Evolutionary conservation across 2,888 invertebrate species (phyloP), one percentile per base, ranked within the genome.

Genomic region (Dinocampus coccinellae): DNA sequence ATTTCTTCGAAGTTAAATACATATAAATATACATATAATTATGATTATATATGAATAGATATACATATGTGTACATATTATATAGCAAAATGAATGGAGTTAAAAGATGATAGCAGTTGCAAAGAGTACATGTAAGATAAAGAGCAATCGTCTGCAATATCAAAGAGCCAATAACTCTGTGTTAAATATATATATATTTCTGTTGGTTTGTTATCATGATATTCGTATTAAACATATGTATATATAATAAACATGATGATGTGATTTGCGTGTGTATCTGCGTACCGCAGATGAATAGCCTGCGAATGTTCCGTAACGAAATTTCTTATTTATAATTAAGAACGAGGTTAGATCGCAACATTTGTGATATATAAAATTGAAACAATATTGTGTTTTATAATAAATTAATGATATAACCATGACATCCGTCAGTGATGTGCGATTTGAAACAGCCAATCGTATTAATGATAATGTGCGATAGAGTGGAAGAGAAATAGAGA

Each of bases 1-100:
- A 76, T 73, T 76, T 77, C 75, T 74, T 73, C 24, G 13, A 11
- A 52, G 47, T n/a, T 9, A 20, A 33, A 20, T 20, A 36, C n/a
- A 26, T 42, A 62, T 24, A 9, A n/a, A 20, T 24, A 26, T n/a
- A n/a, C 7, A 7, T 47, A 47, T 47, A 16, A 16, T 9, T 36
- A 10, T 36, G 10, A 9, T 9, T 36, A 36, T 10, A 3, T 36
- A 36, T 36, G 26, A 24, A 55, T 16, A 20, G 34, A 16, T 10
- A 34, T 34, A 34, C 16, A 4, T 16, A 33, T 60, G 33, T 29
- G 29, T 26, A 13, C 26, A 13, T n/a, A 26, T n/a, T 13, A n/a
- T 4, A 29, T 29, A 3, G 29, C 3, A 36, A 20, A 11, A 55
- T 9, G 11, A 33, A 11, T 53, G n/a, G 24, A 22, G 57, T n/a